Conservation (phyloP, 2,113 vertebrate species). For the Bubo bubo region DNA sequence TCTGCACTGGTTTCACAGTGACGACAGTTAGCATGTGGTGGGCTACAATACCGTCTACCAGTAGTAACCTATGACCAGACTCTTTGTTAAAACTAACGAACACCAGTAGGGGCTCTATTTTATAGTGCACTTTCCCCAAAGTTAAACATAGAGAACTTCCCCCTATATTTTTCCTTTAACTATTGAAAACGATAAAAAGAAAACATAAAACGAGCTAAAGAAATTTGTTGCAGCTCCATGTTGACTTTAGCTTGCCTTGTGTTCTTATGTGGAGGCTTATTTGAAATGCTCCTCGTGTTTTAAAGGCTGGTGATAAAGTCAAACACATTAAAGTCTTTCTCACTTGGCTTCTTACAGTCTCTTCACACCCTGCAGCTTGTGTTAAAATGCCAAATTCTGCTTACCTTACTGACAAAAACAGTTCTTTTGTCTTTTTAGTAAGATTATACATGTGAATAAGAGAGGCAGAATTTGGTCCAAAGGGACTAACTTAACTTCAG, state of each 20-base stretch:
- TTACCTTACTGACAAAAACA: background rate
- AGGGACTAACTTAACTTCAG: background rate
- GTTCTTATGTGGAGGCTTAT: background rate
- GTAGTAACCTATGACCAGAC: slow-evolving; percentile 49
- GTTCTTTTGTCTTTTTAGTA: background rate
- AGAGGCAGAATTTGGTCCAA: background rate
- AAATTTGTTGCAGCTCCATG: background rate
- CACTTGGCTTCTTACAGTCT: background rate
- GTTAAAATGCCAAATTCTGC: background rate
- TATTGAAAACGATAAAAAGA: background rate
- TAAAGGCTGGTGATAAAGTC: background rate
- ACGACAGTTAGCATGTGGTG: slow-evolving; percentile 1
- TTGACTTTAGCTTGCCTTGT: background rate
- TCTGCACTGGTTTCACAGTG: background rate
- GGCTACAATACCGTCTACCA: background rate
- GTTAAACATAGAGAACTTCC: background rate
- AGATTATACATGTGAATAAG: background rate
- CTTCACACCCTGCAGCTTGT: background rate
- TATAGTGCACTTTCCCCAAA: slow-evolving; percentile 10
- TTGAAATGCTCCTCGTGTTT: background rate
- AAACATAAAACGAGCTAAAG: background rate
- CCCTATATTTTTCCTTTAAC: background rate
- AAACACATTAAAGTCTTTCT: background rate
- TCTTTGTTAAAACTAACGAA: slow-evolving; percentile 63
- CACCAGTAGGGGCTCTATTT: slow-evolving; percentile 39